These are phyloP conservation scores for Thinocorus orbignyianus DNA, from an alignment of 2,113 vertebrate genomes.

Conservation along the genomic window DNA sequence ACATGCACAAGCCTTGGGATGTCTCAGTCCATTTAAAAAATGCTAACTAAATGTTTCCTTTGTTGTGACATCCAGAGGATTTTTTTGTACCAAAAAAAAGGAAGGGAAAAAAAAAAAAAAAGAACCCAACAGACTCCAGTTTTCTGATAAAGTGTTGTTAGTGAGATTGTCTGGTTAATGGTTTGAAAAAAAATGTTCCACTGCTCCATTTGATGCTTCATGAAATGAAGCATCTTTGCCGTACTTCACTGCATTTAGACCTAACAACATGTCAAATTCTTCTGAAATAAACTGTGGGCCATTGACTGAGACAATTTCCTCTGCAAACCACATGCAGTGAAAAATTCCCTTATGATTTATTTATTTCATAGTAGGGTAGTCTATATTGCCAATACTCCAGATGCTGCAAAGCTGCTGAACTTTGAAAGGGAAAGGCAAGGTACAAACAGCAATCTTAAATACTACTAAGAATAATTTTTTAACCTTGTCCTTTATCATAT, in stretches of 20 bases:
- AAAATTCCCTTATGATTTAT: slow-evolving; percentile 10
- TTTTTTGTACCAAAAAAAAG: background rate
- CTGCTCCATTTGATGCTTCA: slow-evolving; percentile 31
- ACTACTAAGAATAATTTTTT: background rate
- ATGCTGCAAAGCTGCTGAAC: background rate
- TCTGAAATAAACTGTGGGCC: slow-evolving; percentile 50
- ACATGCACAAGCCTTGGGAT: background rate
- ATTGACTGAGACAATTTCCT: slow-evolving; percentile 14
- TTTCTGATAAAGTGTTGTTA: slow-evolving; percentile 22
- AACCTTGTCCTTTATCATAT: background rate
- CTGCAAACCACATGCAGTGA: slow-evolving; percentile 29
- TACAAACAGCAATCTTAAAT: background rate
- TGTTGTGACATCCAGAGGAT: background rate
- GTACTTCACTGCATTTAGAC: slow-evolving; percentile 32
- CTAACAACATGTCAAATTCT: slow-evolving; percentile 30
- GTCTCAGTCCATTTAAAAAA: background rate
- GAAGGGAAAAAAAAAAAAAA: rapidly evolving
- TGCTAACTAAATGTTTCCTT: background rate
- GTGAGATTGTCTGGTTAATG: slow-evolving; percentile 60
- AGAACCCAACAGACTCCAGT: background rate
- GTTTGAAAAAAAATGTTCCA: slow-evolving; percentile 18
- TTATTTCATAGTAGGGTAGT: background rate
- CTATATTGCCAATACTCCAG: background rate
- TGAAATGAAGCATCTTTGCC: slow-evolving; percentile 55
- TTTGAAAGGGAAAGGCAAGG: background rate